Percentiles rank a stretch among this genome's conserved stretches.
Conservation (phyloP, 2,113 vertebrate species). For the Podocnemis expansa region DNA sequence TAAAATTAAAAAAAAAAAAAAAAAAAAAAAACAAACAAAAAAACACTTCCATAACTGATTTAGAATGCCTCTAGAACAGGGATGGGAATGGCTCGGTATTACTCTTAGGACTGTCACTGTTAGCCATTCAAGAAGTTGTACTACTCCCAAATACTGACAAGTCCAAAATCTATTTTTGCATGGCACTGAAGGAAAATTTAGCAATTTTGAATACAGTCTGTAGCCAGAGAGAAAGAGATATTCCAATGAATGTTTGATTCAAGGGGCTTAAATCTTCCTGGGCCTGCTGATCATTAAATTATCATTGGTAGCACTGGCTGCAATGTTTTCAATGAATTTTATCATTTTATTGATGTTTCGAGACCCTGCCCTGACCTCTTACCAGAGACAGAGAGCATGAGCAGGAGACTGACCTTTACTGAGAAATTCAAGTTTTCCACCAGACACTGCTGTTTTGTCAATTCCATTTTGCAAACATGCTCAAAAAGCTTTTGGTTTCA, state of each 20-base stretch:
- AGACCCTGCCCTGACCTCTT: not conserved
- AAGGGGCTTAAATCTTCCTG: conserved; percentile 28
- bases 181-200: conserved; percentile 12
- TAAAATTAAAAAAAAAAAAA: no score
- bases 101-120: not conserved
- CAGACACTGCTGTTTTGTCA: not conserved
- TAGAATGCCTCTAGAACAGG: not conserved
- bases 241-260: conserved; percentile 35
- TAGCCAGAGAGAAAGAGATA: conserved; percentile 36
- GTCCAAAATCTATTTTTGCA: conserved; percentile 1
- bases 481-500: not conserved
- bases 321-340: conserved; percentile 33
- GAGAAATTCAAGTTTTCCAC: accelerated
- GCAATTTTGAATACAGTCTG: conserved; percentile 46
- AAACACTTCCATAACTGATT: conserved; percentile 48
- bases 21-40: no score
- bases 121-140: not conserved
- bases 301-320: not conserved
- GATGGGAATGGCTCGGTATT: not conserved
- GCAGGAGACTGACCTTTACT: no score
- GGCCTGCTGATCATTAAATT: conserved; percentile 8
- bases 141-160: conserved; percentile 17
- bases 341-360: not conserved
- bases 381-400: not conserved
- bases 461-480: not conserved